Evolutionary conservation across 2,113 vertebrate genomes (phyloP), one percentile per base, ranked within the genome.

Genomic region (Capra hircus): DNA sequence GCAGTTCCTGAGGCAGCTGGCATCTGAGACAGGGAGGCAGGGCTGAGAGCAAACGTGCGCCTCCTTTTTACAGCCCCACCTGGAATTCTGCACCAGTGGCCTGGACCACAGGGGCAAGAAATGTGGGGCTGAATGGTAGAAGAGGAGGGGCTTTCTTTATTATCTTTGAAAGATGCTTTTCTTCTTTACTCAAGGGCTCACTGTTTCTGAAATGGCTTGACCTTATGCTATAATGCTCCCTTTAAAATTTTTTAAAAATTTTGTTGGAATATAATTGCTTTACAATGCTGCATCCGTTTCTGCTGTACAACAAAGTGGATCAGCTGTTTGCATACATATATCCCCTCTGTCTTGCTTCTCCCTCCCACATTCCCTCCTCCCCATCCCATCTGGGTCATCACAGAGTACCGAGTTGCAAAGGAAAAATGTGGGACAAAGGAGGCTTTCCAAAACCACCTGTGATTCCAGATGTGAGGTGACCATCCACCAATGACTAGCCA

Each of bases 11-110:
- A 15, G 90, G 77, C 16, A 78, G 10, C 50, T 82, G 3, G 48
- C 27, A 2, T 67, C 40, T 48, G 11, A 67, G 23, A 87, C 11
- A 90, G 91, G 78, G 6, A 45, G 53, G 67, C 30, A 43, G 57
- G 45, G 40, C 19, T 40, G 81, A 83, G 21, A 53, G 33, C 13
- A 7, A 23, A 67, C 2, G 2, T 1, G 93, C 81, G 45, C 43
- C 95, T 96, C 95, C 89, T 74, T 92, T 97, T 97, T 96, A 97
- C 45, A 96, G 67, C 83, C 62, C 95, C 92, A 28, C 52, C 12
- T 96, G 96, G 91, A 92, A 93, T 21, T 50, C 43, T 33, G 30
- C 0, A 33, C 81, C 43, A 23, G 27, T 40, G 43, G 23, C 28
- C 30, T 59, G 43, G 28, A 50, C 28, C 36, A 48, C 45, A 67